Percentiles rank a stretch among this genome's conserved stretches.
phyloP scores from a whole-genome alignment of 2,113 vertebrate genomes.

The Bufo bufo region DNA sequence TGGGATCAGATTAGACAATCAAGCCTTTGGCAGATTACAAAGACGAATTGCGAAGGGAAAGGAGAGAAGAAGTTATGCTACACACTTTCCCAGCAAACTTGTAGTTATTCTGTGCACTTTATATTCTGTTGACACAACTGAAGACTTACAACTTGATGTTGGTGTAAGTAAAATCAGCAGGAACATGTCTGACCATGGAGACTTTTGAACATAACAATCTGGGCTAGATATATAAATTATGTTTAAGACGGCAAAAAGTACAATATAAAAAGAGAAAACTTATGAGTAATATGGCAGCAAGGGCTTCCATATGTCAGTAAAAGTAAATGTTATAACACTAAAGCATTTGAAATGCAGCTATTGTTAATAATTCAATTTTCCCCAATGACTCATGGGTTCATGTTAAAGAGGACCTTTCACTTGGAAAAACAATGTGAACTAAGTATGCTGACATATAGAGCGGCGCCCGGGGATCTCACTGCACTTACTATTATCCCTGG shows the following conservation, averaged over 20 bases:
- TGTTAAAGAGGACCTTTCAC: too few relatives aligned
- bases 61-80: background rate
- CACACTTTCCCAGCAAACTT: background rate
- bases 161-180: background rate
- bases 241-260: background rate
- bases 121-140: background rate
- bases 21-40: too few relatives aligned
- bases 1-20: too few relatives aligned
- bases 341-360: slow-evolving; percentile 30
- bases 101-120: background rate
- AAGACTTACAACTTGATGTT: background rate
- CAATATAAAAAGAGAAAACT: background rate
- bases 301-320: slow-evolving; percentile 30
- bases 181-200: background rate
- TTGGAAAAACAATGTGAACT: too few relatives aligned
- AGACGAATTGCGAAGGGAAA: background rate
- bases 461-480: too few relatives aligned
- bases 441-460: too few relatives aligned
- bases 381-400: slow-evolving; percentile 51
- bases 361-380: slow-evolving; percentile 53
- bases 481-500: too few relatives aligned
- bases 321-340: slow-evolving; percentile 20
- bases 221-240: background rate
- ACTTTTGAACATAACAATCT: background rate
- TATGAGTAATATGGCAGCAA: background rate